Evolutionary conservation across 2,888 invertebrate species (phyloP), one percentile per base, ranked within the genome.

Genomic region (Meloe dianella): DNA sequence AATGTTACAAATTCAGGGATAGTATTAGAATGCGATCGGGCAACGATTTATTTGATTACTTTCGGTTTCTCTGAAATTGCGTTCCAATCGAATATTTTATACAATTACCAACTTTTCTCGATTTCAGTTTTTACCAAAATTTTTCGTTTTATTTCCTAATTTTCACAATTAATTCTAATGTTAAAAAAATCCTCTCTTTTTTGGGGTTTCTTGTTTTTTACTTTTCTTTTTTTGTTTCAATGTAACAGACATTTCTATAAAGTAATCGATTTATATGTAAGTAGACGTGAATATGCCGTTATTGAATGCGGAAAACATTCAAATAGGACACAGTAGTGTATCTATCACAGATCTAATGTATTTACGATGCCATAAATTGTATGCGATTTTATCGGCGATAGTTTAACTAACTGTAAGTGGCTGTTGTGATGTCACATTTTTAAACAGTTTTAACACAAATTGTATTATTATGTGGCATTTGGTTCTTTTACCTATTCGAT

Each of bases 1-100:
- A 72, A 73, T 73, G 71, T 66, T 66, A 66, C 64, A 60, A 64
- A 59, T 54, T 66, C 59, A 56, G 60, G 59, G 63, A 65, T 69
- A 61, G 71, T 66, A 74, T 73, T 72, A 72, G 71, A 75, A 75
- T 71, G 70, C 71, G 71, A 73, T 73, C 67, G 71, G 70, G 71
- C 71, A 64, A 71, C 75, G 72, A 74, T 74, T 76, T 74, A 74
- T 73, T 73, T 73, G 72, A 74, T 74, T 75, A 72, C 74, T 74
- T 73, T 75, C 65, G 60, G 63, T 68, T 65, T 68, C 64, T 60
- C 8, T 62, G 60, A 63, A 68, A 65, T 68, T 64, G 65, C 57
- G 58, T 67, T 64, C 54, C 58, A n/a, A 5, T 7, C n/a, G 12
- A 12, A 35, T 3, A 12, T 41, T 38, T n/a, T 41, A 10, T 35